Base-by-base conservation (phyloP, 1,140 invertebrate species). In the Atta cephalotes region DNA sequence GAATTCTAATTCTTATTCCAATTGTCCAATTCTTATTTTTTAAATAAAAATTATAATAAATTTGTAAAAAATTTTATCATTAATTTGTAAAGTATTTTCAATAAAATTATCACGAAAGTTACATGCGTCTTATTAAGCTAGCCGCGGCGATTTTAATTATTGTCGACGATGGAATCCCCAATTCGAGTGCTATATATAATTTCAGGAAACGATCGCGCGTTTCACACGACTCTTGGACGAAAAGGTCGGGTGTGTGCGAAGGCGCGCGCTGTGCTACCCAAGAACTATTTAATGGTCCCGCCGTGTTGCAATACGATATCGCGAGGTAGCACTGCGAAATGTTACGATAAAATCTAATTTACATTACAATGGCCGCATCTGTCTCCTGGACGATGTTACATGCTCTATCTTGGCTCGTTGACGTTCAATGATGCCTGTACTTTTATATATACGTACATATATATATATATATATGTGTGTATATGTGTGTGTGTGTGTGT, bases 311-410 rank as follows among this genome's bases (percentile, higher is more conserved):
- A 77, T 65, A 53, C 39, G 82, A 78, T 78, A 76, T 85, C 72
- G 82, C 62, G 51, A 66, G 21, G 82, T 85, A 85, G 82, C 74
- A 56, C 28, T 28, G 62, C 82, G 82, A 85, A 84, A 84, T 84
- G 70, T 74, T 85, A 66, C 74, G 74, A 85, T 79, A 66, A 79
- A 79, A 39, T 31, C 21, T 45, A 49, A 85, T 85, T 85, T 85
- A 51, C 74, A 85, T 85, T 49, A 79, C 72, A 85, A 85, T 85
- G 70, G 80, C 51, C 21, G 70, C 86, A 66, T 87, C 71, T 74
- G 78, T 74, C 68, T 87, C 21, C 5, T 35, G 49, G 35, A 53
- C 51, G 49, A 66, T 63, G 45, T 25, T 21, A 28, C 25, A 49
- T n/a, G 84, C 28, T 86, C 76, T 70, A 68, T 65, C 70, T 66